A percentile compares a stretch with the other conserved stretches of the same genome.
phyloP scores from a whole-genome alignment of 2,113 vertebrate species.

The Plotosus lineatus region DNA sequence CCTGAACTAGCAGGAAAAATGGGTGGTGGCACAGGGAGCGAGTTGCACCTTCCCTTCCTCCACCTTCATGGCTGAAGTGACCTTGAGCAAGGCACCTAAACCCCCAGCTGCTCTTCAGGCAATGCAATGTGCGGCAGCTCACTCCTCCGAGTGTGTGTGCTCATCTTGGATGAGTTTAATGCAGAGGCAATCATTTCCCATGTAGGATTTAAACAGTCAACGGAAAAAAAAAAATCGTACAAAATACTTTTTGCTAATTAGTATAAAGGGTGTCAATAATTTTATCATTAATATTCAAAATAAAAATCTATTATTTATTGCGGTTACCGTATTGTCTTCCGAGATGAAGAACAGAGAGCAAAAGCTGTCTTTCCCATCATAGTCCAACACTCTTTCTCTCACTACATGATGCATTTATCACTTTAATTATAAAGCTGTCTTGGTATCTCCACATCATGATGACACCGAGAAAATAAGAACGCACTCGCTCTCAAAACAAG shows the following conservation, averaged over 20 bases:
- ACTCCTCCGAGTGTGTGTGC: too few relatives aligned
- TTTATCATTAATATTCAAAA: neutral
- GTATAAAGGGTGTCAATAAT: neutral
- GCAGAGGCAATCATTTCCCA: too few relatives aligned
- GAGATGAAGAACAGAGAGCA: neutral
- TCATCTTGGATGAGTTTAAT: too few relatives aligned
- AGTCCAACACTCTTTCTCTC: constrained; percentile 48
- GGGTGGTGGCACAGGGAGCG: too few relatives aligned
- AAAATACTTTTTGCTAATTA: neutral
- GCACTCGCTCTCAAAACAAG: neutral
- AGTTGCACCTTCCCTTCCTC: too few relatives aligned
- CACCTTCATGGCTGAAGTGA: too few relatives aligned
- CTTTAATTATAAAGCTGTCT: constrained; percentile 58
- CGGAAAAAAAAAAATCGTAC: neutral
- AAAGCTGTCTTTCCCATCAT: constrained; percentile 33
- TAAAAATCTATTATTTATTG: neutral
- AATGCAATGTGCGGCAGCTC: too few relatives aligned
- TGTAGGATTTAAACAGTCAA: too few relatives aligned
- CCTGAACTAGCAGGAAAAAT: too few relatives aligned
- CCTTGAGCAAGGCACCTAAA: too few relatives aligned
- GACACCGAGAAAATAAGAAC: constrained; percentile 27
- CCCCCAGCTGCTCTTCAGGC: too few relatives aligned
- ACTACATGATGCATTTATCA: constrained; percentile 60
- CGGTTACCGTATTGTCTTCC: neutral
- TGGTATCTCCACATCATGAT: constrained; percentile 15